Evolutionary conservation across 2,888 invertebrate species (phyloP).

Genomic region (Plagodis dolabraria): DNA sequence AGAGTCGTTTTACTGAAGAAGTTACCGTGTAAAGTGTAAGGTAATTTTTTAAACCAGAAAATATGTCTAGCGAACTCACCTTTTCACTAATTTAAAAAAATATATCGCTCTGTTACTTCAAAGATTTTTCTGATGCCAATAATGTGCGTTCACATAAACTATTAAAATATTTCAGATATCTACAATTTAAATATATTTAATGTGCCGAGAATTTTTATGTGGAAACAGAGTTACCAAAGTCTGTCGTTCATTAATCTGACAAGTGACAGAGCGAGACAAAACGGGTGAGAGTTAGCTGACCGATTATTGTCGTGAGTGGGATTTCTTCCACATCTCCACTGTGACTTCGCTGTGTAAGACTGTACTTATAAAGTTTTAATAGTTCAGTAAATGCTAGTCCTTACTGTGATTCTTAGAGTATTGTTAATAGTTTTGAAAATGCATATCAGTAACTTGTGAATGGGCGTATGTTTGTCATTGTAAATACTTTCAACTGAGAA

Average conservation of each 20-base stretch:
- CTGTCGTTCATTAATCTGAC: neutral
- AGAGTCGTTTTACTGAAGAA: conserved; percentile 92
- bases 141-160: neutral
- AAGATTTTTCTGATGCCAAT: neutral
- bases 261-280: neutral
- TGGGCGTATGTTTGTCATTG: conserved; percentile 7
- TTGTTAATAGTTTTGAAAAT: conserved; percentile 38
- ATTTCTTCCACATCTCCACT: conserved; percentile 16
- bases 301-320: conserved; percentile 9
- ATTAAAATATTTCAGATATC: neutral
- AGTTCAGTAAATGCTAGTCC: conserved; percentile 66
- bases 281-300: neutral
- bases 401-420: conserved; percentile 72
- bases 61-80: too few relatives aligned
- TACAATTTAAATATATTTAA: neutral
- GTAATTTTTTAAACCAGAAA: too few relatives aligned
- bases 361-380: conserved; percentile 37
- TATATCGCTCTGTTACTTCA: neutral
- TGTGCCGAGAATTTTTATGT: too few relatives aligned
- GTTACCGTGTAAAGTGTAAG: conserved; percentile 86
- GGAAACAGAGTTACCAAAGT: too few relatives aligned
- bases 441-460: conserved; percentile 36
- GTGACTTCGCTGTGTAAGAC: conserved; percentile 29
- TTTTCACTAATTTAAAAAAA: neutral
- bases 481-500: neutral